These are phyloP conservation scores for Megaceryle alcyon DNA, from an alignment of 2,797 vertebrate species.

Conservation along the genomic window DNA sequence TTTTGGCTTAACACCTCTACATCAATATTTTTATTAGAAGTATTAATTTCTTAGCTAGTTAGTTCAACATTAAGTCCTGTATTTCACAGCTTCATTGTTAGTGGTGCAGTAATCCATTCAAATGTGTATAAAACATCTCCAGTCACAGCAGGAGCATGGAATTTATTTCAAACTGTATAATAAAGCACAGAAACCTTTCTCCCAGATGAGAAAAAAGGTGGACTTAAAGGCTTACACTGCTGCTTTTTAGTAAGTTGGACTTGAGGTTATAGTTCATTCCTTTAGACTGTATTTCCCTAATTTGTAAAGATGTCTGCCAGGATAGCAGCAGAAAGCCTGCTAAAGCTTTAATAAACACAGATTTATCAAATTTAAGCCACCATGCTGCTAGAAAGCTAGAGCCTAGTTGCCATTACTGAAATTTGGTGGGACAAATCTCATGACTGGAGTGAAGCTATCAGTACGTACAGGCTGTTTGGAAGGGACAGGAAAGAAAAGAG, in stretches of 20 bases:
- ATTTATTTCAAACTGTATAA: background rate
- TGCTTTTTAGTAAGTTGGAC: background rate
- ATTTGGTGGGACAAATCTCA: background rate
- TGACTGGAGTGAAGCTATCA: background rate
- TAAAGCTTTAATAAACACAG: background rate
- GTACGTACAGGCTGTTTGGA: background rate
- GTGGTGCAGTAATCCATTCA: background rate
- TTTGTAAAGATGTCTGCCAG: background rate
- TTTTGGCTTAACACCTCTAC: background rate
- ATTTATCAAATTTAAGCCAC: background rate
- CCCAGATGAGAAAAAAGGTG: background rate
- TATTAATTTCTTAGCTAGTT: background rate
- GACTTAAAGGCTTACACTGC: background rate
- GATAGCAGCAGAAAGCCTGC: background rate
- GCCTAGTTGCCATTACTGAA: background rate
- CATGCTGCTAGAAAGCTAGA: background rate
- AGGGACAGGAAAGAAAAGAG: background rate
- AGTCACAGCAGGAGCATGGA: background rate
- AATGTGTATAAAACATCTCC: background rate
- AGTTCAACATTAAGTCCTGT: background rate
- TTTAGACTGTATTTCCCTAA: background rate
- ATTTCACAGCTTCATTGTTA: background rate
- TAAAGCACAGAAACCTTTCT: background rate
- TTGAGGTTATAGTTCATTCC: background rate
- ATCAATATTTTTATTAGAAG: background rate